Conservation (phyloP, 2,113 vertebrate species). For the Petroica traversi region DNA sequence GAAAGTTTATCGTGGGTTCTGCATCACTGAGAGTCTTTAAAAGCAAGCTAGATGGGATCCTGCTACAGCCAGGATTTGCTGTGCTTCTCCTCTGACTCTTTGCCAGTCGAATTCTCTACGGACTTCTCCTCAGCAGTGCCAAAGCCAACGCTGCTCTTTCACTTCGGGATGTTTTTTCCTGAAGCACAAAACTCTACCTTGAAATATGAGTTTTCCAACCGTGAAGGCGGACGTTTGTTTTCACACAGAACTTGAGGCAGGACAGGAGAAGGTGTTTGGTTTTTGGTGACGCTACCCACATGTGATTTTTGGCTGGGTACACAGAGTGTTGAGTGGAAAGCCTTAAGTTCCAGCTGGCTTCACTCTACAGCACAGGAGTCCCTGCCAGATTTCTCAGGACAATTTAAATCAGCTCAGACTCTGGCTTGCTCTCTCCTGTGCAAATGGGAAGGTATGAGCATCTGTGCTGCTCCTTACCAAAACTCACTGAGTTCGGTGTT, state of each 20-base stretch:
- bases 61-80: background rate
- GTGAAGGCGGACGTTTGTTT: background rate
- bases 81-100: background rate
- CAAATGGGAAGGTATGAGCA: background rate
- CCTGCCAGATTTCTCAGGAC: conserved; percentile 30
- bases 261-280: conserved; percentile 39
- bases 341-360: conserved; percentile 24
- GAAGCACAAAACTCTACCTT: background rate
- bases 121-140: background rate
- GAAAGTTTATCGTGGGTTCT: background rate
- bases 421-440: background rate
- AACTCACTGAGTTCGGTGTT: background rate
- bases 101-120: background rate
- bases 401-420: background rate
- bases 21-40: background rate
- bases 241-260: conserved; percentile 4
- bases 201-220: conserved; percentile 26
- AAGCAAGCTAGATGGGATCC: background rate
- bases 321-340: background rate
- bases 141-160: background rate
- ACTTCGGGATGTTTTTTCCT: background rate
- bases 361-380: background rate
- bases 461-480: background rate
- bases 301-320: conserved; percentile 16
- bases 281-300: background rate